A percentile compares a stretch with the other conserved stretches of the same genome.
Evolutionary conservation across 2,113 vertebrate genomes (phyloP).

Genomic region (Plecotus auritus): DNA sequence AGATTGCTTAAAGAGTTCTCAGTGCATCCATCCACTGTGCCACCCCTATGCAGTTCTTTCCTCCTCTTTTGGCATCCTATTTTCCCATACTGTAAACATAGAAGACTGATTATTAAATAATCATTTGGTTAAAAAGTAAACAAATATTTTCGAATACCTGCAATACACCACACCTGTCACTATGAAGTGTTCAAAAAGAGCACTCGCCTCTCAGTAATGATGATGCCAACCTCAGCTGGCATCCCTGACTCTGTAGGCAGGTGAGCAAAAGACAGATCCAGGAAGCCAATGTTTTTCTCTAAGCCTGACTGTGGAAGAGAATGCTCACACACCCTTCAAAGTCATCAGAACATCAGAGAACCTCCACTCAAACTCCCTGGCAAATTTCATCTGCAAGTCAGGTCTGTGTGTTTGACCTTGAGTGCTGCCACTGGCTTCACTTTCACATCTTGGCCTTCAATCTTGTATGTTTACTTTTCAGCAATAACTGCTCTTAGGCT

Average conservation of each 20-base stretch:
- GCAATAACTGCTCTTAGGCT: slow-evolving; percentile 47
- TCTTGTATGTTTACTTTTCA: slow-evolving; percentile 68
- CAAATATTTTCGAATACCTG: not conserved
- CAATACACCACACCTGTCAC: not conserved
- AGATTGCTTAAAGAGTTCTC: not conserved
- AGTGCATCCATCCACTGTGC: not conserved
- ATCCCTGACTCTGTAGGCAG: not conserved
- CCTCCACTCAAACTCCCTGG: slow-evolving; percentile 55
- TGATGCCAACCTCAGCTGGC: rapidly evolving
- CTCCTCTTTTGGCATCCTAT: not conserved
- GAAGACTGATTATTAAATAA: not conserved
- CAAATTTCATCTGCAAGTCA: slow-evolving; percentile 44
- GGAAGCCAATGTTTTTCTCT: not conserved
- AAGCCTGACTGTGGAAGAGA: not conserved
- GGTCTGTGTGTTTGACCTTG: slow-evolving; percentile 78
- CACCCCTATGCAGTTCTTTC: not conserved
- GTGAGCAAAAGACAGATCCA: not conserved
- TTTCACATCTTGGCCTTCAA: slow-evolving; percentile 64
- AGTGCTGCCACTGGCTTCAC: slow-evolving; percentile 73
- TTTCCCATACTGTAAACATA: not conserved
- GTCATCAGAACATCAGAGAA: slow-evolving; percentile 72
- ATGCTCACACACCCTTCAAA: slow-evolving; percentile 31
- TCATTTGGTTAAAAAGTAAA: not conserved
- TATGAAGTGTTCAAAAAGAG: not conserved
- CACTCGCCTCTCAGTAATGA: not conserved